A percentile compares a stretch with the other conserved stretches of the same genome.
Evolutionary conservation across 2,797 vertebrate genomes (phyloP).

Genomic region (Spheniscus humboldti): DNA sequence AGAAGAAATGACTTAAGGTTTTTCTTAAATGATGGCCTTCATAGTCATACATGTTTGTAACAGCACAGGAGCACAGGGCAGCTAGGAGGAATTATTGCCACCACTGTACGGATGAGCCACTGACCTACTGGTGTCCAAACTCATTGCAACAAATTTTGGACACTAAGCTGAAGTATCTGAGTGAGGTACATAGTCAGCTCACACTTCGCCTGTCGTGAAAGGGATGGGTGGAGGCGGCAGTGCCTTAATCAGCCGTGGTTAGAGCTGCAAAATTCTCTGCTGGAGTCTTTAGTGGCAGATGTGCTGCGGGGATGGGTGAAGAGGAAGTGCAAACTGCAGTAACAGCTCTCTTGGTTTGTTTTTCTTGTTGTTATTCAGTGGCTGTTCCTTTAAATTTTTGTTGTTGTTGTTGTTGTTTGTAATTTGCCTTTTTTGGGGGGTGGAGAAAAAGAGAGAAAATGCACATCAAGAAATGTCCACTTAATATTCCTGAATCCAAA

Average conservation of each 20-base stretch:
- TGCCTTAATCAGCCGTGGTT: neutral
- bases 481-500: neutral
- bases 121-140: neutral
- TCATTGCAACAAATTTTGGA: neutral
- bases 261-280: neutral
- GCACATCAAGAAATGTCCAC: neutral
- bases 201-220: neutral
- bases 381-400: neutral
- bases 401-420: neutral
- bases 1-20: neutral
- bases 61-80: neutral
- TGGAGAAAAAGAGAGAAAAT: neutral
- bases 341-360: neutral
- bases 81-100: neutral
- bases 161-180: neutral
- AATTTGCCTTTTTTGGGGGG: fast-evolving
- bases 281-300: neutral
- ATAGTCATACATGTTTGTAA: neutral
- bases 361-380: neutral
- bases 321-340: neutral
- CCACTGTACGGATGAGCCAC: neutral
- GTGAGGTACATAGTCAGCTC: neutral
- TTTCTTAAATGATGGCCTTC: neutral
- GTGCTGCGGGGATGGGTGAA: neutral
- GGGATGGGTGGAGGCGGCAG: neutral